Evolutionary conservation across 2,888 invertebrate genomes (phyloP), one percentile per base, ranked within the genome.

Genomic region (Temnothorax unifasciatus): DNA sequence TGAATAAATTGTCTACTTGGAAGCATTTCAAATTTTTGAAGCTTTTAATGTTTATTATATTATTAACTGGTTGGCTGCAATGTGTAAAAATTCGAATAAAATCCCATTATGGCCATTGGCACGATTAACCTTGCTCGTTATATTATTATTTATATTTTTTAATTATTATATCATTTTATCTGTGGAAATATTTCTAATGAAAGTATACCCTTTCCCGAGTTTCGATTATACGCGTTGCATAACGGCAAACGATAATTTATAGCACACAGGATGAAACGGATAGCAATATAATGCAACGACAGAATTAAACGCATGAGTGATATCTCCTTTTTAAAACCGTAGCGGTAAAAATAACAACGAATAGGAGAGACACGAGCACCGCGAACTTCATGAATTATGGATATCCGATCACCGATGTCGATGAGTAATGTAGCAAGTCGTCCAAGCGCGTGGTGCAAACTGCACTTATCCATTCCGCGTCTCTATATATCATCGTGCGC

Each of bases 381-480:
- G 52, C 44, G n/a, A 66, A 34, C 29, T 52, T 64, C 68, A 57
- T 64, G 29, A 82, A 84, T 84, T 82, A 84, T 73, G 41, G n/a
- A 74, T 73, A 59, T 21, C 5, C 57, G 29, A 29, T 29, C 29
- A 29, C 29, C 29, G 41, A 79, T 29, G 21, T 57, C 18, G 34
- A 57, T 79, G 79, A 79, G 18, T 73, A 57, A 79, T 71, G 57
- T 69, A 21, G 47, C 44, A 47, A 34, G 18, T 79, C 47, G 13
- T 59, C 21, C n/a, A 47, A 21, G 8, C 41, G 18, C 8, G 13
- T 13, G 47, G 6, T 34, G 59, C 29, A 79, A 57, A 47, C 21
- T 79, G 77, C 71, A 57, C 71, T 79, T 69, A 57, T 57, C 57
- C 29, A 57, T 79, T 44, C 34, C 57, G n/a, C 25, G n/a, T 79